Percentiles rank a stretch among this genome's conserved stretches.
phyloP scores from a whole-genome alignment of 2,888 invertebrate genomes.

The Hoplodrina blanda region DNA sequence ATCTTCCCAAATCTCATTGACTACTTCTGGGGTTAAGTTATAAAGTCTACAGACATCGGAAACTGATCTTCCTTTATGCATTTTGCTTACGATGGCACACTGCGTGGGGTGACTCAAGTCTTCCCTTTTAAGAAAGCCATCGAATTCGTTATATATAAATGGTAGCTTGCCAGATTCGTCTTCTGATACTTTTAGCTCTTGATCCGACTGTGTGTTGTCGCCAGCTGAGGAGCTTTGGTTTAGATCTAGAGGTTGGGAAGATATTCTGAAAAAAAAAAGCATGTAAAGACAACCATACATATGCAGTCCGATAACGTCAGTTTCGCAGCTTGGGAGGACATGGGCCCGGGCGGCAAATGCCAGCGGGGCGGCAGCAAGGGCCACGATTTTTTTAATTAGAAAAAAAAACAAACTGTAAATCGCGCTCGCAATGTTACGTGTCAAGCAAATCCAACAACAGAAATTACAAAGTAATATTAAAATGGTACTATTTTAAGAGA shows the following conservation, averaged over 20 bases:
- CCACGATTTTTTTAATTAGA: too few relatives aligned
- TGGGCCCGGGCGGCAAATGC: too few relatives aligned
- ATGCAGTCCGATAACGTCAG: too few relatives aligned
- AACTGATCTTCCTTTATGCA: slow-evolving; percentile 73
- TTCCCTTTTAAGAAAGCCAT: slow-evolving; percentile 57
- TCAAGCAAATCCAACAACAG: too few relatives aligned
- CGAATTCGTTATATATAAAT: slow-evolving; percentile 49
- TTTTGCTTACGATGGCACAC: slow-evolving; percentile 74
- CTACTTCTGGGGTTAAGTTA: slow-evolving; percentile 68
- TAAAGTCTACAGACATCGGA: slow-evolving; percentile 71
- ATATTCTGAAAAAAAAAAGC: slow-evolving; percentile 37
- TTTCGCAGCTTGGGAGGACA: too few relatives aligned
- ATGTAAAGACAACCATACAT: too few relatives aligned
- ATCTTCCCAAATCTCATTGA: slow-evolving; percentile 75
- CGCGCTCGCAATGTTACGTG: too few relatives aligned
- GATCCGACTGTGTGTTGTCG: slow-evolving; percentile 61
- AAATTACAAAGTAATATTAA: too few relatives aligned
- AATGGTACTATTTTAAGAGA: too few relatives aligned
- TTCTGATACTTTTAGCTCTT: slow-evolving; percentile 48
- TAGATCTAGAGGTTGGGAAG: neutral
- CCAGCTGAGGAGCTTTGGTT: slow-evolving; percentile 52
- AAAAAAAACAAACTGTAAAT: too few relatives aligned
- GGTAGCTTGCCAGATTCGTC: slow-evolving; percentile 40
- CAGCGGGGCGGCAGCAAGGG: too few relatives aligned
- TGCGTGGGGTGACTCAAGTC: slow-evolving; percentile 67